phyloP scores from a whole-genome alignment of 2,797 vertebrate species.

The Benthosema pterotum region DNA sequence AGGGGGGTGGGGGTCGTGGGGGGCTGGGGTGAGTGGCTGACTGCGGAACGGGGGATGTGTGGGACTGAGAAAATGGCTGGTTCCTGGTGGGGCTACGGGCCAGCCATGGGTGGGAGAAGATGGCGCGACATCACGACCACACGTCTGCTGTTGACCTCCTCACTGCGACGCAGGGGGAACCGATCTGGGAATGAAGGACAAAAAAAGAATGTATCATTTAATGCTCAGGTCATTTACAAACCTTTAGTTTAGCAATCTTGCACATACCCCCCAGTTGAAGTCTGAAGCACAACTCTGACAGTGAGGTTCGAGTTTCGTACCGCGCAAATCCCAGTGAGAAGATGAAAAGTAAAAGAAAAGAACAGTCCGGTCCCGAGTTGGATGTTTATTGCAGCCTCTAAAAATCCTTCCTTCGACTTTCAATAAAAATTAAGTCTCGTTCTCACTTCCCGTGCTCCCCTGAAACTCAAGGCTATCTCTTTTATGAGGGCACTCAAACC shows the following conservation, averaged over 20 bases:
- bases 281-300: background rate
- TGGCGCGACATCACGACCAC: slow-evolving; percentile 52
- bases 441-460: slow-evolving; percentile 7
- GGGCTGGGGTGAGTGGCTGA: slow-evolving; percentile 42
- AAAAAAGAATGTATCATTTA: slow-evolving; percentile 20
- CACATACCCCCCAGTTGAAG: no score
- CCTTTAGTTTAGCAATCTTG: background rate
- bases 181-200: slow-evolving; percentile 57
- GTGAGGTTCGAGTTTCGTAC: background rate
- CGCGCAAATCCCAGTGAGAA: slow-evolving; percentile 21
- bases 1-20: slow-evolving; percentile 14
- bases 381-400: slow-evolving; percentile 13
- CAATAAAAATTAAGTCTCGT: background rate
- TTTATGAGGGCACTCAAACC: slow-evolving; percentile 49
- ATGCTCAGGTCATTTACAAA: slow-evolving; percentile 16
- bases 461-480: slow-evolving; percentile 38
- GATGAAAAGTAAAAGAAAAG: slow-evolving; percentile 3
- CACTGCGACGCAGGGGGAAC: slow-evolving; percentile 7
- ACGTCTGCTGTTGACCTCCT: slow-evolving; percentile 37
- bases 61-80: slow-evolving; percentile 33
- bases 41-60: slow-evolving; percentile 1
- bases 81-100: slow-evolving; percentile 62
- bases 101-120: slow-evolving; percentile 54
- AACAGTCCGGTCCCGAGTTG: background rate
- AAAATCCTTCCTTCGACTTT: slow-evolving; percentile 17